These are phyloP conservation scores for Vanessa atalanta DNA, from an alignment of 1,140 invertebrate species.

Conservation along the genomic window DNA sequence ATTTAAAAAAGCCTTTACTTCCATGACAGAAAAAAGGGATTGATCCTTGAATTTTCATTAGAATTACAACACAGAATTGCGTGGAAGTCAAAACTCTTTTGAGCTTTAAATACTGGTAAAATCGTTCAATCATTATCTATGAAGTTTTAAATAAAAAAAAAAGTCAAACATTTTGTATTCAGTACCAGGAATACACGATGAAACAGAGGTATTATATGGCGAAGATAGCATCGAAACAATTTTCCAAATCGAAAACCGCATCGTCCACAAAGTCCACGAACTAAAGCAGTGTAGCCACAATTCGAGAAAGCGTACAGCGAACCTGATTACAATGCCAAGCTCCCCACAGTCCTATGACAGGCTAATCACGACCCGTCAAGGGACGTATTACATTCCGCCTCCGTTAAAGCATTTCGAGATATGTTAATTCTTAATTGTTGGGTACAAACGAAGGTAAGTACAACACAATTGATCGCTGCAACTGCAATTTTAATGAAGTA, in stretches of 20 bases:
- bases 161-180: not conserved
- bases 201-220: not conserved
- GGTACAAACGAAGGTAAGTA: constrained; percentile 22
- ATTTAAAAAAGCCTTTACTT: constrained; percentile 22
- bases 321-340: constrained; percentile 52
- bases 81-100: not conserved
- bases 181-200: not conserved
- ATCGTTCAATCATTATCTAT: not conserved
- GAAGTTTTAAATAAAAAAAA: not conserved
- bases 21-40: constrained; percentile 13
- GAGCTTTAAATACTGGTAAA: not conserved
- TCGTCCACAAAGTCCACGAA: constrained; percentile 11
- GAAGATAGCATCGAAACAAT: constrained; percentile 15
- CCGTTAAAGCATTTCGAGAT: constrained; percentile 47
- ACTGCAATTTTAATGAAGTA: constrained; percentile 3
- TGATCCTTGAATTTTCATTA: constrained; percentile 18
- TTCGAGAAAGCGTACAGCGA: constrained; percentile 35
- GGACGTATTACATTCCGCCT: constrained; percentile 52
- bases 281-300: constrained; percentile 31
- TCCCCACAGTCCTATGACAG: constrained; percentile 53
- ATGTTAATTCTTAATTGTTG: constrained; percentile 53
- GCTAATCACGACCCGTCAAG: constrained; percentile 56
- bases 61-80: constrained; percentile 5
- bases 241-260: constrained; percentile 15
- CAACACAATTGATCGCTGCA: constrained; percentile 9